A percentile compares a stretch with the other conserved stretches of the same genome.
Evolutionary conservation across 2,113 vertebrate genomes (phyloP).

Genomic region (Nothobranchius kuhntae): DNA sequence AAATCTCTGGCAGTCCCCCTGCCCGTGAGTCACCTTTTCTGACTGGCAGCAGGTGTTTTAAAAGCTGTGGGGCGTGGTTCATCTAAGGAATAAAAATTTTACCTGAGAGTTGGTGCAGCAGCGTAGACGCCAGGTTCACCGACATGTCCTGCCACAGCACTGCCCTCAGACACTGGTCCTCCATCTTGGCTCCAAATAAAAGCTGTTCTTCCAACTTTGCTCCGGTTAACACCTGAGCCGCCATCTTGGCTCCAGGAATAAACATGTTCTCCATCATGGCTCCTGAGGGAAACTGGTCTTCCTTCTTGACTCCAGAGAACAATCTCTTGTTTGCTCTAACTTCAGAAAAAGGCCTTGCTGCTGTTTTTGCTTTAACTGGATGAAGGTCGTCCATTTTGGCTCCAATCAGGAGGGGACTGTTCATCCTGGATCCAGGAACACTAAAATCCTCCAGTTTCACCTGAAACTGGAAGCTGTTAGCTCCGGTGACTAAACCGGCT

Average conservation of each 20-base stretch:
- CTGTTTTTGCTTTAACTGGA: neutral
- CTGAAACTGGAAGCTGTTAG: constrained; percentile 28
- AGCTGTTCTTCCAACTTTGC: constrained; percentile 48
- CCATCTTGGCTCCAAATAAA: constrained; percentile 57
- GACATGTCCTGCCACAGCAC: constrained; percentile 77
- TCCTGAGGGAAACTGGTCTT: constrained; percentile 7
- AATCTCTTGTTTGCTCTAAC: neutral
- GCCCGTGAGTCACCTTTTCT: no score
- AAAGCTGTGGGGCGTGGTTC: no score
- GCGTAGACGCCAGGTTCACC: constrained; percentile 71
- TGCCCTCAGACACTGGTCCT: constrained; percentile 67
- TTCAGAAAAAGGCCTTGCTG: constrained; percentile 3
- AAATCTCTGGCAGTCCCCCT: no score
- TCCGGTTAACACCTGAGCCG: constrained; percentile 14
- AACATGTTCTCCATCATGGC: constrained; percentile 10
- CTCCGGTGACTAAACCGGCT: neutral
- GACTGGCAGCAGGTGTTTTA: no score
- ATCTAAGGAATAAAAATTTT: neutral
- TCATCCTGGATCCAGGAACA: neutral
- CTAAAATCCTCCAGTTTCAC: constrained; percentile 36
- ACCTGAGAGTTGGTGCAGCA: constrained; percentile 76
- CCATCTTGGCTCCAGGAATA: constrained; percentile 13
- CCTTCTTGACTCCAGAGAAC: constrained; percentile 7
- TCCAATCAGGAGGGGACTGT: neutral
- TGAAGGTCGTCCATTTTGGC: constrained; percentile 18